A percentile compares a stretch with the other conserved stretches of the same genome.
phyloP scores from a whole-genome alignment of 2,888 invertebrate genomes.

The Amphimallon solstitiale region DNA sequence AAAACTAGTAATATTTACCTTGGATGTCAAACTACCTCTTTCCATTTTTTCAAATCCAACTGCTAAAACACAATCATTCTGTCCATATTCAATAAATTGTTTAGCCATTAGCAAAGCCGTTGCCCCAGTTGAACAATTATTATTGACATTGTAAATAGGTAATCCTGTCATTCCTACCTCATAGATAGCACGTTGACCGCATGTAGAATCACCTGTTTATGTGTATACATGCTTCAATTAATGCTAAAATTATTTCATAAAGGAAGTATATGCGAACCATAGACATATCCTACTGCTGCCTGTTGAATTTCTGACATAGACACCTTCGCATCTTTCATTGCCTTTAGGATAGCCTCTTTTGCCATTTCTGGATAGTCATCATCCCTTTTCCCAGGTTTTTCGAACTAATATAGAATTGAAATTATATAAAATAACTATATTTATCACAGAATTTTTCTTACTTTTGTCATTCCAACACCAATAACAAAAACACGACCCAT shows the following conservation, averaged over 20 bases:
- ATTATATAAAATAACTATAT: slow-evolving; percentile 32
- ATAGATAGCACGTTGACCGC: slow-evolving; percentile 95
- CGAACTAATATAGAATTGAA: slow-evolving; percentile 71
- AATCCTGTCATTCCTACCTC: slow-evolving; percentile 96
- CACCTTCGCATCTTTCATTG: slow-evolving; percentile 84
- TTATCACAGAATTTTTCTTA: slow-evolving; percentile 56
- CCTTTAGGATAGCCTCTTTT: slow-evolving; percentile 90
- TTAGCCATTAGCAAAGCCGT: slow-evolving; percentile 91
- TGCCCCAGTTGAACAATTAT: slow-evolving; percentile 97
- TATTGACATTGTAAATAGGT: slow-evolving; percentile 97
- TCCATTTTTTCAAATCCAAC: slow-evolving; percentile 99
- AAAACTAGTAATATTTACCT: slow-evolving; percentile 66
- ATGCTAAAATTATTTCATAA: slow-evolving; percentile 13
- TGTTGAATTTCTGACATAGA: slow-evolving; percentile 83
- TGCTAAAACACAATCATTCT: slow-evolving; percentile 88
- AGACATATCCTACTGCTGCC: slow-evolving; percentile 93
- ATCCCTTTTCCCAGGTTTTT: slow-evolving; percentile 86
- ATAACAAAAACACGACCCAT: slow-evolving; percentile 81
- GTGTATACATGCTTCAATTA: neutral
- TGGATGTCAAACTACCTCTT: slow-evolving; percentile 83
- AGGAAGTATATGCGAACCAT: slow-evolving; percentile 65
- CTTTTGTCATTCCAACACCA: slow-evolving; percentile 98
- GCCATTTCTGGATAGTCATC: slow-evolving; percentile 96
- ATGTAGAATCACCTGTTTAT: slow-evolving; percentile 84
- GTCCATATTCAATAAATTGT: slow-evolving; percentile 90